Evolutionary conservation across 2,113 vertebrate genomes (phyloP).

Genomic region (Gobius niger): DNA sequence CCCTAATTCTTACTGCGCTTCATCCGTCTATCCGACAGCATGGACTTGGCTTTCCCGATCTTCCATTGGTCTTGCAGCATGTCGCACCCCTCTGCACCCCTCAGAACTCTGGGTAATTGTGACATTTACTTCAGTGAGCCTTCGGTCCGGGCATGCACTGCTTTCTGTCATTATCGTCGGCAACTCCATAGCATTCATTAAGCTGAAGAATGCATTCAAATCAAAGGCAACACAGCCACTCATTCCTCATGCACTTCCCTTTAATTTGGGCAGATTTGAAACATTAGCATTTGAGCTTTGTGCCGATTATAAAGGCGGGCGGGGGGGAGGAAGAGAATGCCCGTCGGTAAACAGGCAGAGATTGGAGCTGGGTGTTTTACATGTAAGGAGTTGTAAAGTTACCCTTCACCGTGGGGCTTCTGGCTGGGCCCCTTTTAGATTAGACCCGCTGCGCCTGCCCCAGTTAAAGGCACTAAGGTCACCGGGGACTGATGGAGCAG

Average conservation of each 20-base stretch:
- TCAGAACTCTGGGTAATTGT: conserved; percentile 42
- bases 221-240: conserved; percentile 33
- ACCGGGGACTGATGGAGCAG: conserved; percentile 67
- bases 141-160: conserved; percentile 20
- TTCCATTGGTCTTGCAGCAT: conserved; percentile 33
- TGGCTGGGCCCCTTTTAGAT: conserved; percentile 75
- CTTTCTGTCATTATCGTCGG: conserved; percentile 51
- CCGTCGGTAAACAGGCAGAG: conserved; percentile 28
- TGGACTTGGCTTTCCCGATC: conserved; percentile 28
- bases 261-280: conserved; percentile 35
- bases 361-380: conserved; percentile 57
- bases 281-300: conserved; percentile 33
- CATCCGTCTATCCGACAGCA: conserved; percentile 8
- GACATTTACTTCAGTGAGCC: conserved; percentile 66
- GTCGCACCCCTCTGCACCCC: conserved; percentile 17
- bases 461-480: conserved; percentile 74
- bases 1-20: neutral
- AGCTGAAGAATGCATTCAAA: conserved; percentile 40
- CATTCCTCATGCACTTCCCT: conserved; percentile 8
- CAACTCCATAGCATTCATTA: conserved; percentile 51
- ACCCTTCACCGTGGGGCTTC: conserved; percentile 64
- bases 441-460: conserved; percentile 73
- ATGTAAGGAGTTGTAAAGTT: conserved; percentile 66
- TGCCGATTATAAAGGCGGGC: conserved; percentile 29
- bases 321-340: conserved; percentile 7